Percentiles rank a stretch among this genome's conserved stretches.
phyloP scores from a whole-genome alignment of 2,888 invertebrate species.

The Meloe dianella region DNA sequence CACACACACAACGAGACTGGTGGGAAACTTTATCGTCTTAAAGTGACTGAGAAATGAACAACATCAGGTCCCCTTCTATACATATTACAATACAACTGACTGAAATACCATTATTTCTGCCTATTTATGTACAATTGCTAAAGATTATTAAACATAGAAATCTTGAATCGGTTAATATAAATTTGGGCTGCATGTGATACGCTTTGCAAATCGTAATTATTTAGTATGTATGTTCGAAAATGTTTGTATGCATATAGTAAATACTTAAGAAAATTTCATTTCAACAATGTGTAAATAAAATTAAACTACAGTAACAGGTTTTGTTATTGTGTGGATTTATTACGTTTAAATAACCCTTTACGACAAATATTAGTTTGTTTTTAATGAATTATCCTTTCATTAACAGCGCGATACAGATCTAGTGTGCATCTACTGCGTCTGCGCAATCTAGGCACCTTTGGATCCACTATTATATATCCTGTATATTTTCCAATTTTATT shows the following conservation, averaged over 20 bases:
- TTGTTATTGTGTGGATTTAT: slow-evolving; percentile 19
- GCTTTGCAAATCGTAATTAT: slow-evolving; percentile 33
- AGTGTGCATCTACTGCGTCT: too few relatives aligned
- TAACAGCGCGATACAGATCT: neutral
- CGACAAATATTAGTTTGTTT: slow-evolving; percentile 19
- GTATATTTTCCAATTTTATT: too few relatives aligned
- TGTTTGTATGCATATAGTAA: slow-evolving; percentile 27
- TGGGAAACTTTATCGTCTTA: slow-evolving; percentile 40
- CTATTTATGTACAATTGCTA: slow-evolving; percentile 11
- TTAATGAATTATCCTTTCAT: neutral
- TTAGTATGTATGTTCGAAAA: neutral
- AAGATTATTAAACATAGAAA: slow-evolving; percentile 4
- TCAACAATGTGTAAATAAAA: slow-evolving; percentile 27
- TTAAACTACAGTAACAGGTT: slow-evolving; percentile 31
- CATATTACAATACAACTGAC: neutral
- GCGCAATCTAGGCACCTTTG: too few relatives aligned
- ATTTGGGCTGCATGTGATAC: slow-evolving; percentile 35
- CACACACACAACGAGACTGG: slow-evolving; percentile 29
- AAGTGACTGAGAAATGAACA: slow-evolving; percentile 27
- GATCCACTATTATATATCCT: too few relatives aligned
- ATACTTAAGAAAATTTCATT: slow-evolving; percentile 36
- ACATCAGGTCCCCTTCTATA: neutral
- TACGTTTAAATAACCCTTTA: slow-evolving; percentile 20
- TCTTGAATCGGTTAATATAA: slow-evolving; percentile 33
- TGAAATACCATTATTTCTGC: slow-evolving; percentile 17